Evolutionary conservation across 2,797 vertebrate species (phyloP), one percentile per base, ranked within the genome.

Genomic region (Sebastolobus alascanus): DNA sequence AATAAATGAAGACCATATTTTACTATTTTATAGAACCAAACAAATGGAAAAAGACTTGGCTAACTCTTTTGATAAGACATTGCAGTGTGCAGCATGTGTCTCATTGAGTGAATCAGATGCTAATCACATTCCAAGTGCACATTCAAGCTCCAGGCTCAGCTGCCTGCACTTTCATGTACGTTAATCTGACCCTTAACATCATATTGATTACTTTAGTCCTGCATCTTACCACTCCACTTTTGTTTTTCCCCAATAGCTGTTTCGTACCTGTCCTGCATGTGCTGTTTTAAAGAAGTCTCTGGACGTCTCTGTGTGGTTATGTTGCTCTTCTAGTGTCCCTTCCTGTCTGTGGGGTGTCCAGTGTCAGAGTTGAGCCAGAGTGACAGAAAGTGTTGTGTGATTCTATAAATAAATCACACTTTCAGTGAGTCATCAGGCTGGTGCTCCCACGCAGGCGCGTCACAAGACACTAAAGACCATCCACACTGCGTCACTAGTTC

Each of bases 331-430:
- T 18, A 3, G 55, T 68, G 29, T 68, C 52, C 20, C 68, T 37
- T 82, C 37, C 52, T 87, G 40, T 80, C 75, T 84, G 79, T 77
- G 61, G 84, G 91, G 84, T 89, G 85, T 82, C 77, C 60, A 27
- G 46, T 37, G 69, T 74, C 43, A 54, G 75, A 77, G 50, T 77
- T 89, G 73, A 92, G 84, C 66, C 60, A 73, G 58, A 83, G 76
- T 86, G 89, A 92, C 92, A 91, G 73, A 70, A 82, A 84, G 82
- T 78, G 74, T 84, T 65, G 77, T 27, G 52, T 22, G 22, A 38
- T 79, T 78, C 90, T 92, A 91, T 88, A 91, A 93, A 94, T 93
- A 93, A 75, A 80, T 76, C 67, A 38, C 12, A 71, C 75, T 88
- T 87, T 73, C 56, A 72, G 78, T 93, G 92, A 92, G 84, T 93